Evolutionary conservation across 2,113 vertebrate species (phyloP).

Genomic region (Oncorhynchus gorbuscha): DNA sequence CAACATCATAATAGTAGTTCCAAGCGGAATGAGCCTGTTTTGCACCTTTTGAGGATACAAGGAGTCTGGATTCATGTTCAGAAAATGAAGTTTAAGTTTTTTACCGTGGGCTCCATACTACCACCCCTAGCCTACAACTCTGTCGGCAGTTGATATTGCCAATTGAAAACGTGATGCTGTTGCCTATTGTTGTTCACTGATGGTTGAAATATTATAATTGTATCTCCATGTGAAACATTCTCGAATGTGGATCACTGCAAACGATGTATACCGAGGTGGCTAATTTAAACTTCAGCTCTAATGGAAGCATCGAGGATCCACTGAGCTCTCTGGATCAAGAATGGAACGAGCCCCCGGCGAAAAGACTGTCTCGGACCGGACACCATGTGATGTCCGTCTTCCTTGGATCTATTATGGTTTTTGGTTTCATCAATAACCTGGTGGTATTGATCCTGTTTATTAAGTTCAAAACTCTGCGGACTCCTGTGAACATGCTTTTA

Average conservation of each 20-base stretch:
- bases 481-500: slow-evolving; percentile 76
- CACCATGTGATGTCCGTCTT: slow-evolving; percentile 71
- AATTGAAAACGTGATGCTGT: too few species aligned
- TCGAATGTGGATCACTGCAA: not conserved
- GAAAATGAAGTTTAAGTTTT: too few species aligned
- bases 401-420: slow-evolving; percentile 73
- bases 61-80: too few species aligned
- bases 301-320: slow-evolving; percentile 28
- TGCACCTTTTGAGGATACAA: too few species aligned
- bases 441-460: slow-evolving; percentile 75
- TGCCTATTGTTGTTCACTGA: not conserved
- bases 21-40: too few species aligned
- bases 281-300: slow-evolving; percentile 26
- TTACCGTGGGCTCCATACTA: too few species aligned
- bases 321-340: slow-evolving; percentile 20
- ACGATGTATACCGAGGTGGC: slow-evolving; percentile 36
- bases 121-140: too few species aligned
- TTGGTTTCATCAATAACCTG: slow-evolving; percentile 74
- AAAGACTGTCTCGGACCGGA: slow-evolving; percentile 64
- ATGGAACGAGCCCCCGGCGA: slow-evolving; percentile 37
- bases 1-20: too few species aligned
- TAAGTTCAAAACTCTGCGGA: slow-evolving; percentile 73
- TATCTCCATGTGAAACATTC: not conserved
- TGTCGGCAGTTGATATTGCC: too few species aligned
- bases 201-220: not conserved